Base-by-base conservation (phyloP, 2,888 invertebrate genomes). In the Erpobdella octoculata region DNA sequence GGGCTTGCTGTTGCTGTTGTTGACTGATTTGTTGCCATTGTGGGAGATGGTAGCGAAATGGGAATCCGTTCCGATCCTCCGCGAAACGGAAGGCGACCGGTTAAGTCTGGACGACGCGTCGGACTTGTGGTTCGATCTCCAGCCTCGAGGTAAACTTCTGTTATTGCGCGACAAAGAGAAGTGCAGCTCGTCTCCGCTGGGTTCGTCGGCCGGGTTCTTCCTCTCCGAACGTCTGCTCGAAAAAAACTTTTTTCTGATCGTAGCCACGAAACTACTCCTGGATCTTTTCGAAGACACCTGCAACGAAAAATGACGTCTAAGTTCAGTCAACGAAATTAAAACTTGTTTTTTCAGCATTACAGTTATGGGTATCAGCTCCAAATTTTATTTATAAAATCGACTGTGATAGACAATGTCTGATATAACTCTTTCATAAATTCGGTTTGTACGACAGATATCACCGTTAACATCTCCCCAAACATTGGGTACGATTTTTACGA, bases 201-300 rank as follows among this genome's bases (percentile, higher is more conserved):
- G 8, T 15, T 53, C 53, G 1, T 25, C 8, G 28, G 21, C 28
- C 21, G 21, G 21, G 53, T 53, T 53, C 53, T 53, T 53, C 53
- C 28, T 53, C 53, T 53, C 53, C 8, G 53, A 53, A 4, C 28
- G 21, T 15, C 28, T 53, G 53, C 28, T 21, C 21, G 53, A 53
- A 28, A 53, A 53, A 53, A 53, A 53, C 53, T 53, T 53, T 53
- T 53, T 53, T 53, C 53, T 53, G 15, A 53, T 53, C 21, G 53
- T 53, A 25, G 53, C 4, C 53, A 53, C 53, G 28, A 53, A 53
- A 53, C 21, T 53, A 53, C 53, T 53, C 53, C 53, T 53, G 5
- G 53, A 53, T n/a, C 53, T 53, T 28, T 53, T 53, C 28, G 53
- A 53, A 53, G 53, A 53, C 28, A 53, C 53, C 53, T 53, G n/a